Conservation (phyloP, 2,888 invertebrate species). For the Drosophila nr. perissopoda region DNA sequence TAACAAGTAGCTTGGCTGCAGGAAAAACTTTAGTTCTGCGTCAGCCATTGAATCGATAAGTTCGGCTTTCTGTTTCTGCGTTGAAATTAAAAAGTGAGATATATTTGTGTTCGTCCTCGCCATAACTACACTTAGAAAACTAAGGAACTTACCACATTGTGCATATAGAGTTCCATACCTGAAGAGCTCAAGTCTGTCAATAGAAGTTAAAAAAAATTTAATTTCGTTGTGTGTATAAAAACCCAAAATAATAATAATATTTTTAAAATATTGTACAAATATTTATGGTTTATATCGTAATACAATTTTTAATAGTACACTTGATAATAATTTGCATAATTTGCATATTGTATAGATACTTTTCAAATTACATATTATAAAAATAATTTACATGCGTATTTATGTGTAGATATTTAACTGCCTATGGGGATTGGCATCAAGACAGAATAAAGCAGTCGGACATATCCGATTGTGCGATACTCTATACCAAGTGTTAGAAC, state of each 20-base stretch:
- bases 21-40: conserved; percentile 72
- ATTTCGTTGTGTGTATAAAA: conserved; percentile 3
- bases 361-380: conserved; percentile 5
- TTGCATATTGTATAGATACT: background rate
- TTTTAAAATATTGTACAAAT: background rate
- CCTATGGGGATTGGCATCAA: conserved; percentile 24
- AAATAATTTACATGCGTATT: conserved; percentile 14
- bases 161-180: background rate
- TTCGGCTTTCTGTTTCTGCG: conserved; percentile 52
- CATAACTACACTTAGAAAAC: conserved; percentile 1
- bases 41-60: conserved; percentile 69
- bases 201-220: too few relatives aligned
- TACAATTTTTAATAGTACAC: background rate
- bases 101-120: conserved; percentile 27
- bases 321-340: background rate
- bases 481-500: background rate
- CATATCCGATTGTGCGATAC: background rate
- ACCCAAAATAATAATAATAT: background rate
- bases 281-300: background rate
- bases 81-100: conserved; percentile 39
- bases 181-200: background rate
- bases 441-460: background rate
- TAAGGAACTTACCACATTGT: conserved; percentile 4
- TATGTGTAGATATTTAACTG: conserved; percentile 20
- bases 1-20: conserved; percentile 65